Base-by-base conservation (phyloP, 2,113 vertebrate species). In the Tachysurus fulvidraco region DNA sequence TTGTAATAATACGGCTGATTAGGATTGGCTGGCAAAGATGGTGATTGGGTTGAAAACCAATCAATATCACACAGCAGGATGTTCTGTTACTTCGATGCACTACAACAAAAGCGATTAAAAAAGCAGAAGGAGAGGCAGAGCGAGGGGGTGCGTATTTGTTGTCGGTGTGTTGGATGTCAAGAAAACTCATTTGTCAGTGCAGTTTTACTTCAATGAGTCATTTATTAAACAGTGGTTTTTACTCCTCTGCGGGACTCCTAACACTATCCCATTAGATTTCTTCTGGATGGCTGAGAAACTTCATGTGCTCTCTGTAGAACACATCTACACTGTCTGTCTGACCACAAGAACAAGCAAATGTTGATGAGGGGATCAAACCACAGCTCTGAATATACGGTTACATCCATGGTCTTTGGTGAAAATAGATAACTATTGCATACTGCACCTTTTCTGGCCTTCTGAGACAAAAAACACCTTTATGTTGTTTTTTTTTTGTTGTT, bases 161-260 rank as follows among this genome's bases (percentile, higher is more conserved):
- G 54, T 41, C 59, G 23, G 55, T 80, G 28, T 80, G 78, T 41
- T 59, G 54, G 46, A 50, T 77, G 74, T 54, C 25, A 7, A 41
- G 55, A 36, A 57, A 59, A 79, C 52, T 80, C 55, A 80, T 80
- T 80, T 80, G 54, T 80, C 78, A 36, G 55, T 21, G 55, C 78
- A 59, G 78, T 80, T 80, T 80, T 80, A 80, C 78, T 80, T 80
- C 77, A 80, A 54, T 57, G 78, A 59, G 55, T 80, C 78, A 80
- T 80, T 80, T 60, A 60, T 80, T 59, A 80, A 80, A 41, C 54
- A 80, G 28, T 55, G 23, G 78, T 41, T 30, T 28, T 41, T 59
- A 80, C 55, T 41, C 19, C 78, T 19, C 78, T 80, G 78, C 19
- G 55, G 78, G 55, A 59, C n/a, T 57, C 52, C 77, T 80, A 36